Percentiles rank a stretch among this genome's conserved stretches.
Evolutionary conservation across 2,888 invertebrate genomes (phyloP).

Genomic region (Orthosia gothica): DNA sequence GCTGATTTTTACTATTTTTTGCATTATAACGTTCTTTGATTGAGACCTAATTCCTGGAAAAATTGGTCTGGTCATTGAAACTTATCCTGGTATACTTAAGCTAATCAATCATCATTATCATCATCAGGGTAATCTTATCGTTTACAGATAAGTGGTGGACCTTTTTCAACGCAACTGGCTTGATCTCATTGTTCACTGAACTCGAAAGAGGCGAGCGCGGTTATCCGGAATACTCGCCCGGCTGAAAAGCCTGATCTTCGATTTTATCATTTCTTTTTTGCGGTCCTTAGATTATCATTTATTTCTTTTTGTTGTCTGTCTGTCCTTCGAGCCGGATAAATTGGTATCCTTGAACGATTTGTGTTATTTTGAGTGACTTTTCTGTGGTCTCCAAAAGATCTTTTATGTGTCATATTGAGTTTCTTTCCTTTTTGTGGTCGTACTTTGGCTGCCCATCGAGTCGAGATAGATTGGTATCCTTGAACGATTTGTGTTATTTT

Average conservation of each 20-base stretch:
- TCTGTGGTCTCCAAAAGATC: too few species aligned
- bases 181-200: conserved; percentile 51
- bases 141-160: conserved; percentile 26
- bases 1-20: too few species aligned
- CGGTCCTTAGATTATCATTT: conserved; percentile 17
- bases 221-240: conserved; percentile 35
- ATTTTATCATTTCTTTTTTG: conserved; percentile 32
- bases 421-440: too few species aligned
- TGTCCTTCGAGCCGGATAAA: not conserved
- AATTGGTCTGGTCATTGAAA: too few species aligned
- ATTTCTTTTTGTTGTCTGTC: not conserved
- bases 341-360: conserved; percentile 11
- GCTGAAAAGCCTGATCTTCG: conserved; percentile 42
- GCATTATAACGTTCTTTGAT: too few species aligned
- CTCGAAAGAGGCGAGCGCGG: conserved; percentile 31
- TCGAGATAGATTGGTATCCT: too few species aligned
- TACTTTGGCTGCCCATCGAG: too few species aligned
- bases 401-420: too few species aligned
- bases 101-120: conserved; percentile 11
- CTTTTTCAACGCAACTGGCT: conserved; percentile 38
- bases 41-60: too few species aligned
- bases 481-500: not conserved
- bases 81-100: not conserved
- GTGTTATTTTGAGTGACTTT: conserved; percentile 2
- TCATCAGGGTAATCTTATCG: conserved; percentile 17